Evolutionary conservation across 1,140 invertebrate genomes (phyloP), one percentile per base, ranked within the genome.

Genomic region (Aporrectodea caliginosa): DNA sequence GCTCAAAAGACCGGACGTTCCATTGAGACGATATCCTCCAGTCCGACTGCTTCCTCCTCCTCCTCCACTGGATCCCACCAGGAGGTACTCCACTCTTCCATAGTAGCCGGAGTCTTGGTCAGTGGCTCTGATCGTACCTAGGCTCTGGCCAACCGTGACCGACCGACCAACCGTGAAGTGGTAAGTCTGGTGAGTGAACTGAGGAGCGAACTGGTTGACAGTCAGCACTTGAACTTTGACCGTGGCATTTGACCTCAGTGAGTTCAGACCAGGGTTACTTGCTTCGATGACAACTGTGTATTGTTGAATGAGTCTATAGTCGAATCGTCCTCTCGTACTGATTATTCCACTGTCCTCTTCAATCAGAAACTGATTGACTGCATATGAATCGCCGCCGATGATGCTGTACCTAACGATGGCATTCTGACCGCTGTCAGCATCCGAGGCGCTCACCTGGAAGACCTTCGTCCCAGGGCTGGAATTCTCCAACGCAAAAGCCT

Each of bases 121-220:
- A 0, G 93, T 94, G 0, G 96, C 96, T 87, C 93, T 92, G 35
- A 98, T 92, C 27, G 91, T 90, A 2, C 96, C 96, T 31, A 98
- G 92, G 30, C 92, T 92, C 1, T 93, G 94, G 6, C 95, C 95
- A 16, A 96, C 91, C 78, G 93, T 91, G 0, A 95, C 93, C 33
- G 95, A 95, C 89, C 98, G 97, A 14, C 94, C 96, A 6, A 98
- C 94, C 84, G 94, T 93, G 87, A 98, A 96, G 83, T 95, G 93
- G 85, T 98, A 98, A 0, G 94, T 93, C 0, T 94, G 92, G 87
- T 97, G 93, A 70, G 94, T 90, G 86, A 99, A 99, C 82, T 92
- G 92, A 0, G 97, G 97, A 88, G 92, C 95, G 85, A 91, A 98
- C 88, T 98, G 96, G 87, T 98, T 98, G 0, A 94, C 92, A 0